These are phyloP conservation scores for Sylvia borin DNA, from an alignment of 2,797 vertebrate species.

Conservation along the genomic window DNA sequence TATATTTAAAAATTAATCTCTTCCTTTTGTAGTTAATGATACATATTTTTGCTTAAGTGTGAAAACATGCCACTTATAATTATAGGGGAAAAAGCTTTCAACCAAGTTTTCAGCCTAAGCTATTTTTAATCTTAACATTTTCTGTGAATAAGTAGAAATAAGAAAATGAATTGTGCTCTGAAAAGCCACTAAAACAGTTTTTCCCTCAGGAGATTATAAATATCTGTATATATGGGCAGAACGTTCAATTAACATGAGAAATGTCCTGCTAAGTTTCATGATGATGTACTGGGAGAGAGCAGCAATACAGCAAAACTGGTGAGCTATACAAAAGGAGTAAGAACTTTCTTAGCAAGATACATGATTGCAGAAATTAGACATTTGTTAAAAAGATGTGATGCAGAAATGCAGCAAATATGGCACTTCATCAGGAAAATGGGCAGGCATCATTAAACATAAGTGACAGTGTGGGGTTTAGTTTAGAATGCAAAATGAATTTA, in stretches of 20 bases:
- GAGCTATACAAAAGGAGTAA: background rate
- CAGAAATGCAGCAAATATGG: background rate
- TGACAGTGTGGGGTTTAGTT: background rate
- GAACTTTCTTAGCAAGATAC: background rate
- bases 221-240: background rate
- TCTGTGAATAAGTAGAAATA: background rate
- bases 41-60: background rate
- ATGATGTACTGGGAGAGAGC: background rate
- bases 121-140: background rate
- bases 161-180: conserved; percentile 23
- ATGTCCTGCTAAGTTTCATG: background rate
- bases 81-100: background rate
- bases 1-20: background rate
- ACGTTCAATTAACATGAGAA: conserved; percentile 27
- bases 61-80: background rate
- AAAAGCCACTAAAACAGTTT: background rate
- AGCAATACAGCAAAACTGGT: background rate
- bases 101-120: background rate
- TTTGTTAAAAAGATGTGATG: background rate
- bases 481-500: background rate
- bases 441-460: conserved; percentile 1
- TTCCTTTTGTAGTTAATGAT: background rate
- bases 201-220: conserved; percentile 15
- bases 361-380: background rate
- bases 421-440: background rate